Evolutionary conservation across 2,797 vertebrate genomes (phyloP).

Genomic region (Pseudocheirus occidentalis): DNA sequence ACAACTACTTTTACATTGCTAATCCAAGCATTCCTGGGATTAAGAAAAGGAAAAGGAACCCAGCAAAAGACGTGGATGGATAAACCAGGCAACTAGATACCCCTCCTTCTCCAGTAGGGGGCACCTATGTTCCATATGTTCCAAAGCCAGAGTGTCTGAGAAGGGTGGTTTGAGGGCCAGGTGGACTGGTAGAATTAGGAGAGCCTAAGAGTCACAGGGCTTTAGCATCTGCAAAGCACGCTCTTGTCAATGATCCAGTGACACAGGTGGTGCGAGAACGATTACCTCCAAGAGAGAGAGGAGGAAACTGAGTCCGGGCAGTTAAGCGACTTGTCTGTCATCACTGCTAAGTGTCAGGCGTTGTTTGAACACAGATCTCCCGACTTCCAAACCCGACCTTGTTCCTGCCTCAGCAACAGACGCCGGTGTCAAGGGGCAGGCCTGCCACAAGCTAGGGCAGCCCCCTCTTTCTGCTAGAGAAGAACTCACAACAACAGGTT

Average conservation of each 20-base stretch:
- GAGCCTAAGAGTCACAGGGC: not conserved
- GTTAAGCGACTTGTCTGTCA: not conserved
- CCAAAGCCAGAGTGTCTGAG: not conserved
- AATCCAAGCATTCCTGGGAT: not conserved
- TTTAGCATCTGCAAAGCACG: not conserved
- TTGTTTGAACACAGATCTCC: not conserved
- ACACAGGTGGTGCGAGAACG: not conserved
- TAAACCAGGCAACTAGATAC: not conserved
- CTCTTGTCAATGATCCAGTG: not conserved
- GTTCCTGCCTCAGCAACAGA: not conserved
- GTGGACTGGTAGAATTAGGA: not conserved
- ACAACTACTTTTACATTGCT: not conserved
- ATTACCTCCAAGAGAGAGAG: not conserved
- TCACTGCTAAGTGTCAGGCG: not conserved
- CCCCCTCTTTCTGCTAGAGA: not conserved
- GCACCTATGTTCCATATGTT: not conserved
- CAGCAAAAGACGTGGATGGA: not conserved
- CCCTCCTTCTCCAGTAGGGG: not conserved
- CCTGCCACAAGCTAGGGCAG: not conserved
- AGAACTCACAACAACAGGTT: not conserved
- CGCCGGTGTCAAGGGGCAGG: not conserved
- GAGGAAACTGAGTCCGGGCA: not conserved
- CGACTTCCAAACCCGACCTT: not conserved
- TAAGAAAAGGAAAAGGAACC: not conserved
- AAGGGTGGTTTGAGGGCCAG: not conserved